Evolutionary conservation across 2,797 vertebrate species (phyloP).

Genomic region (Pempheris klunzingeri): DNA sequence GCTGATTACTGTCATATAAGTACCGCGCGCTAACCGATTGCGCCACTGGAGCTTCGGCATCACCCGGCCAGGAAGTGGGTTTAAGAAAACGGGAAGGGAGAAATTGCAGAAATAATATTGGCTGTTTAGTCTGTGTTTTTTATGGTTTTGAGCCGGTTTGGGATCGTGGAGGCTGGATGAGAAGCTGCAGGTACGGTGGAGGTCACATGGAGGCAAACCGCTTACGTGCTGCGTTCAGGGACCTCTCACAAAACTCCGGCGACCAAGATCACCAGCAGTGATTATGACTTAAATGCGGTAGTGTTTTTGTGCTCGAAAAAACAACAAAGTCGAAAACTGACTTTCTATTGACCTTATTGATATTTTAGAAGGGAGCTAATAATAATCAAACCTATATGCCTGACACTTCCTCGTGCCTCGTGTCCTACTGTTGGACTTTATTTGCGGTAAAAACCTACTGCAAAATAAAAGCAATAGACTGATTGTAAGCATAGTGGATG

Average conservation of each 20-base stretch:
- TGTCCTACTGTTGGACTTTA: no score
- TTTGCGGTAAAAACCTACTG: no score
- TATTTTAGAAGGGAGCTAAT: neutral
- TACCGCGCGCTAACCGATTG: constrained; percentile 99
- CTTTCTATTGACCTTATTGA: no score
- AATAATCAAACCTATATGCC: neutral
- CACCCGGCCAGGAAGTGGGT: fast-evolving
- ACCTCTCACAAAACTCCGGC: constrained; percentile 31
- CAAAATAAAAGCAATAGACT: no score
- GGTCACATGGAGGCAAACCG: neutral
- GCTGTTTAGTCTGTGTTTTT: no score
- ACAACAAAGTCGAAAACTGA: neutral
- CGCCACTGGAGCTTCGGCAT: constrained; percentile 95
- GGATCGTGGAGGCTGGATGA: no score
- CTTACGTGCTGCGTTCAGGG: constrained; percentile 54
- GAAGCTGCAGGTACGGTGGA: neutral
- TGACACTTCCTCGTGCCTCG: no score
- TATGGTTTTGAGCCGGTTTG: no score
- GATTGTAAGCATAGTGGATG: no score
- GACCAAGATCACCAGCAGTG: fast-evolving
- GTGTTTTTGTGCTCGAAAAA: neutral
- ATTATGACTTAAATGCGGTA: neutral
- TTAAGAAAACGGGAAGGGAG: constrained; percentile 25
- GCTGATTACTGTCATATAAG: constrained; percentile 97
- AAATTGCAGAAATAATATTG: no score